These are phyloP conservation scores for Temnothorax nylanderi DNA, from an alignment of 1,140 invertebrate species.

Conservation along the genomic window DNA sequence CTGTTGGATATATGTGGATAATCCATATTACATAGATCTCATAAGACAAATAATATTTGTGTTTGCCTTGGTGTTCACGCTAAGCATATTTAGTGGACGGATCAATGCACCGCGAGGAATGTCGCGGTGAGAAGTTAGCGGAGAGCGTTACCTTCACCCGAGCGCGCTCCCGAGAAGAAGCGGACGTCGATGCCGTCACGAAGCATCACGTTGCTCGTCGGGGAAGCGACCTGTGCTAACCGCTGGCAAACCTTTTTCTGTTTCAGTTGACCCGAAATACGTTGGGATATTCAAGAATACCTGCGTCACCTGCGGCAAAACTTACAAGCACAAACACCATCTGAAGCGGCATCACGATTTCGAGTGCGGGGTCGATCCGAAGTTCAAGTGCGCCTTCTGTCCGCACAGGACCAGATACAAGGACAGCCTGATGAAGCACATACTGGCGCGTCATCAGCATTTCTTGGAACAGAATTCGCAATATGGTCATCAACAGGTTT, in stretches of 20 bases:
- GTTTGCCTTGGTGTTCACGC: neutral
- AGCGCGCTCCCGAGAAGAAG: conserved; percentile 10
- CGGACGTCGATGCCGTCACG: neutral
- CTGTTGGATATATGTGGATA: neutral
- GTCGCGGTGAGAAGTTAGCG: neutral
- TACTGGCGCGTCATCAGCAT: conserved; percentile 79
- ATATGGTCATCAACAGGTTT: conserved; percentile 64
- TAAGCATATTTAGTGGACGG: conserved; percentile 16
- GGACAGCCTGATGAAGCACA: conserved; percentile 83
- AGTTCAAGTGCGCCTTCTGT: conserved; percentile 86
- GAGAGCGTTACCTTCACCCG: neutral
- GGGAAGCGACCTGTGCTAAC: neutral
- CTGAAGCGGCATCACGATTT: conserved; percentile 86
- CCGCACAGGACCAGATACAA: conserved; percentile 87
- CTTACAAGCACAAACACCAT: conserved; percentile 86
- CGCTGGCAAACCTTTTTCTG: conserved; percentile 51
- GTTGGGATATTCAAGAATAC: conserved; percentile 67
- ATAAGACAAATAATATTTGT: conserved; percentile 11
- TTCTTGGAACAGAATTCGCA: conserved; percentile 72
- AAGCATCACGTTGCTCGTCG: neutral
- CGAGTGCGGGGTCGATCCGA: conserved; percentile 87
- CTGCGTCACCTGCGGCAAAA: conserved; percentile 85
- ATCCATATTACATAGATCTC: neutral
- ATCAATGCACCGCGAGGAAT: conserved; percentile 17
- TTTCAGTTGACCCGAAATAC: conserved; percentile 68